These are phyloP conservation scores for Nephrocerus scutellatus DNA, from an alignment of 2,888 invertebrate genomes.

Conservation along the genomic window DNA sequence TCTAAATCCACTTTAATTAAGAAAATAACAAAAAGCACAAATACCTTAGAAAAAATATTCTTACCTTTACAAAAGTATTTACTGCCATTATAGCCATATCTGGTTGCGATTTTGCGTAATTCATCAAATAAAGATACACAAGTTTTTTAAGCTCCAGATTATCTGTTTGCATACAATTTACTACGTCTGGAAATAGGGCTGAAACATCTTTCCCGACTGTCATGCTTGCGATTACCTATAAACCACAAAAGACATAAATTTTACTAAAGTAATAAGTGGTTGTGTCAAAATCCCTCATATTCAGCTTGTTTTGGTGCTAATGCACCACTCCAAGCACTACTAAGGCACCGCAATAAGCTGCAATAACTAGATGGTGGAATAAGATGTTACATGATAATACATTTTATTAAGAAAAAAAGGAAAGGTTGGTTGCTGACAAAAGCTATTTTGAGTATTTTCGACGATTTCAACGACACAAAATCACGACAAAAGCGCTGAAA, in stretches of 20 bases:
- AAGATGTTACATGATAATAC: too few species aligned
- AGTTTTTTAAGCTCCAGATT: slow-evolving; percentile 97
- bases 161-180: slow-evolving; percentile 99
- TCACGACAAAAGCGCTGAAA: too few species aligned
- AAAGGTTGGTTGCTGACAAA: too few species aligned
- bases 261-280: too few species aligned
- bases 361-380: too few species aligned
- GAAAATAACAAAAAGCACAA: slow-evolving; percentile 3
- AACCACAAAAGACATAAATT: not conserved
- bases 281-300: too few species aligned
- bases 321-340: too few species aligned
- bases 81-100: slow-evolving; percentile 99
- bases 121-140: slow-evolving; percentile 98
- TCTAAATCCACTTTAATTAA: too few species aligned
- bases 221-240: slow-evolving; percentile 97
- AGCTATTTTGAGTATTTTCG: too few species aligned
- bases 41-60: slow-evolving; percentile 27
- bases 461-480: too few species aligned
- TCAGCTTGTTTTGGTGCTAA: too few species aligned
- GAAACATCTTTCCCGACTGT: slow-evolving; percentile 99
- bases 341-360: too few species aligned
- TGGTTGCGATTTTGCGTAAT: slow-evolving; percentile 99
- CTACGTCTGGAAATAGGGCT: slow-evolving; percentile 97
- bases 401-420: not conserved
- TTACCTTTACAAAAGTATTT: slow-evolving; percentile 98